A percentile compares a stretch with the other conserved stretches of the same genome.
phyloP scores from a whole-genome alignment of 2,797 vertebrate species.

The Chelmon rostratus region DNA sequence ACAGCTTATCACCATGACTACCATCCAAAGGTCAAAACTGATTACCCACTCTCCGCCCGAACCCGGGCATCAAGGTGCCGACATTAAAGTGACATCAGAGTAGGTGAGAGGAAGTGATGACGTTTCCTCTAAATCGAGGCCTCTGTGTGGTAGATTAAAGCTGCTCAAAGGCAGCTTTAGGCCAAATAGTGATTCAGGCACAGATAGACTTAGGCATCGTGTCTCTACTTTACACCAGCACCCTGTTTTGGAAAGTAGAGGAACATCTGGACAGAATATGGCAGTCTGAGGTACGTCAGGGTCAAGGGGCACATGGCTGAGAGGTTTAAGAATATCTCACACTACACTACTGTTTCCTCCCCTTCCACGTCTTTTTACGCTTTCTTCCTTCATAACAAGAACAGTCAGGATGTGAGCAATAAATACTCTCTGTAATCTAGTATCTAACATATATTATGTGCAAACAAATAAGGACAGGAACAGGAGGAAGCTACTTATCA shows the following conservation, averaged over 20 bases:
- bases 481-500: slow-evolving; percentile 52
- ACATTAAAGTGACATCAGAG: slow-evolving; percentile 73
- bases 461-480: slow-evolving; percentile 55
- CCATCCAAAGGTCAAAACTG: slow-evolving; percentile 24
- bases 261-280: slow-evolving; percentile 62
- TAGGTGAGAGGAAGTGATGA: slow-evolving; percentile 62
- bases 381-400: slow-evolving; percentile 38
- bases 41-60: slow-evolving; percentile 35
- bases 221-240: slow-evolving; percentile 67
- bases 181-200: slow-evolving; percentile 82
- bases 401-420: slow-evolving; percentile 69
- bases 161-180: slow-evolving; percentile 64
- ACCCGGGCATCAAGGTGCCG: slow-evolving; percentile 52
- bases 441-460: slow-evolving; percentile 64
- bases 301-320: slow-evolving; percentile 43
- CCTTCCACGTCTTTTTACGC: slow-evolving; percentile 5
- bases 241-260: slow-evolving; percentile 61
- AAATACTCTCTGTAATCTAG: slow-evolving; percentile 65
- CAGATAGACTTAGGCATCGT: slow-evolving; percentile 78
- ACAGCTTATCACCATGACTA: slow-evolving; percentile 41
- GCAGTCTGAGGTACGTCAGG: slow-evolving; percentile 79
- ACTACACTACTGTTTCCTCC: slow-evolving; percentile 28
- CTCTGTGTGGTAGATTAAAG: slow-evolving; percentile 64
- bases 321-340: slow-evolving; percentile 44
- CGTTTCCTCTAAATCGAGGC: slow-evolving; percentile 68